A percentile compares a stretch with the other conserved stretches of the same genome.
Evolutionary conservation across 2,888 invertebrate genomes (phyloP).

Genomic region (Chromoteleia sp.): DNA sequence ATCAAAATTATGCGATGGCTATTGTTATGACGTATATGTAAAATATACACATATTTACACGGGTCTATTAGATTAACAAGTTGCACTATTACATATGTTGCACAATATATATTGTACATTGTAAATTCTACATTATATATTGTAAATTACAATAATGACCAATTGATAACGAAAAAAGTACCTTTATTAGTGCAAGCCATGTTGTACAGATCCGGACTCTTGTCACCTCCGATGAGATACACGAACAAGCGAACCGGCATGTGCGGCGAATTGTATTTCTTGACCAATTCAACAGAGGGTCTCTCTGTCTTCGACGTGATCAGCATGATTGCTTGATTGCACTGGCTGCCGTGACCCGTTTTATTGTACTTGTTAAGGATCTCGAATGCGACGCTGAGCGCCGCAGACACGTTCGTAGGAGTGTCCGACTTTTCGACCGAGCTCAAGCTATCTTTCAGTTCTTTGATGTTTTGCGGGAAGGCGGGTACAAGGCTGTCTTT

Average conservation of each 20-base stretch:
- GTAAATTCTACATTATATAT: no score
- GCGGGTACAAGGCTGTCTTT: conserved; percentile 95
- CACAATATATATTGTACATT: no score
- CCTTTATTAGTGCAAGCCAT: conserved; percentile 99
- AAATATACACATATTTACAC: no score
- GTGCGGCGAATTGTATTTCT: conserved; percentile 95
- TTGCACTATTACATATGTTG: no score
- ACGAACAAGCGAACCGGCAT: conserved; percentile 98
- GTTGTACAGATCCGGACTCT: conserved; percentile 93
- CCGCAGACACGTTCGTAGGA: conserved; percentile 93
- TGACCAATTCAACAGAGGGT: conserved; percentile 89
- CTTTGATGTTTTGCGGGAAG: conserved; percentile 92
- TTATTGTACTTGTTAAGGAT: conserved; percentile 95
- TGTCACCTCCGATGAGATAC: conserved; percentile 97
- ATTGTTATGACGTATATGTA: no score
- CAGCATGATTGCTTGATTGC: conserved; percentile 99
- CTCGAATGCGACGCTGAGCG: conserved; percentile 96
- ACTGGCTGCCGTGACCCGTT: conserved; percentile 94
- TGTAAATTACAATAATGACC: no score
- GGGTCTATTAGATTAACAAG: no score
- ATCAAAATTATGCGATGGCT: no score
- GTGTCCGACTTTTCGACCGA: conserved; percentile 91
- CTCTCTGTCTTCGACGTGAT: conserved; percentile 96
- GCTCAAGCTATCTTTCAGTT: conserved; percentile 91
- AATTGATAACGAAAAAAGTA: conserved; percentile 78